A percentile compares a stretch with the other conserved stretches of the same genome.
Evolutionary conservation across 2,888 invertebrate genomes (phyloP).

Genomic region (Microplitis manilae): DNA sequence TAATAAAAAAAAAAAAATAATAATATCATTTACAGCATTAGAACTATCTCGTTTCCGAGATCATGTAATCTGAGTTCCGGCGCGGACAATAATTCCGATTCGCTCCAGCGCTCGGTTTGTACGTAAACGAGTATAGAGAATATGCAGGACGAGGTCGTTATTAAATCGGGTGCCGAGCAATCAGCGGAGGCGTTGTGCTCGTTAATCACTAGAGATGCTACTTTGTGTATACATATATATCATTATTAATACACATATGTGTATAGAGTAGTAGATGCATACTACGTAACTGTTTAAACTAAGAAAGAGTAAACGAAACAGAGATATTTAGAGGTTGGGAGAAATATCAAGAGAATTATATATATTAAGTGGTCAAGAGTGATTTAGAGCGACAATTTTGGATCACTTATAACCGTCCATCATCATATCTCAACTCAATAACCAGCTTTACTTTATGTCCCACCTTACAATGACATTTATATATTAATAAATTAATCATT

Average conservation of each 20-base stretch:
- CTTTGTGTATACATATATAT: not conserved
- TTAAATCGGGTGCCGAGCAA: constrained; percentile 47
- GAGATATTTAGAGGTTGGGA: not conserved
- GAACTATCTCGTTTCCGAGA: not conserved
- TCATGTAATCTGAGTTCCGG: constrained; percentile 19
- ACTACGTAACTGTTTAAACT: not conserved
- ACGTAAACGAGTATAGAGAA: constrained; percentile 45
- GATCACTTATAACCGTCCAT: constrained; percentile 16
- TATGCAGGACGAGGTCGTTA: constrained; percentile 54
- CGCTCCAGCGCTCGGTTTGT: constrained; percentile 41
- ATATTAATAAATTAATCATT: not conserved
- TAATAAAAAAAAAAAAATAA: not conserved
- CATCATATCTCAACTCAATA: constrained; percentile 24
- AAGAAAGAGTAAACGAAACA: not conserved
- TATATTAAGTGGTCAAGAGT: constrained; percentile 5
- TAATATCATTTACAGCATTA: not conserved
- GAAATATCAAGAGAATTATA: constrained; percentile 3
- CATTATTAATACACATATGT: not conserved
- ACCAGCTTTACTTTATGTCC: not conserved
- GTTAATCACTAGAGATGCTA: constrained; percentile 26
- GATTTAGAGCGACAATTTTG: constrained; percentile 14
- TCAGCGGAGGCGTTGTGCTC: constrained; percentile 31
- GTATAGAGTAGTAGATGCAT: not conserved
- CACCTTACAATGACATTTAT: constrained; percentile 18
- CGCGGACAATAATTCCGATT: constrained; percentile 30